A percentile compares a stretch with the other conserved stretches of the same genome.
phyloP scores from a whole-genome alignment of 1,140 invertebrate species.

The Microplitis demolitor region DNA sequence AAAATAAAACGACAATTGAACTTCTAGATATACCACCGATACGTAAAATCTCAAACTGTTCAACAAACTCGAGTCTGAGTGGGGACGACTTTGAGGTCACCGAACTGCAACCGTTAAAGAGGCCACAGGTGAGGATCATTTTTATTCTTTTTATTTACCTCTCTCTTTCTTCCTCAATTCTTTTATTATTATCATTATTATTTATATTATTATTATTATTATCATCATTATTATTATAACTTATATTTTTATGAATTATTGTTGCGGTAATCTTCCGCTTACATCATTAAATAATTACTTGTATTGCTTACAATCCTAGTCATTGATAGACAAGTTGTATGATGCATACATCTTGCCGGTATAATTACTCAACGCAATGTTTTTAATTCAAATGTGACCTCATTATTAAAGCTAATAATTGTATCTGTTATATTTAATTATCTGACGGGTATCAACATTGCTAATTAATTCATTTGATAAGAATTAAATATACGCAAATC shows the following conservation, averaged over 20 bases:
- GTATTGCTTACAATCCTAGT: neutral
- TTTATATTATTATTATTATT: neutral
- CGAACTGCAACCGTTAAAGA: conserved; percentile 50
- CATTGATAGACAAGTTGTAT: neutral
- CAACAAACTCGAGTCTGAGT: conserved; percentile 68
- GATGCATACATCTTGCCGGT: neutral
- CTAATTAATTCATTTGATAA: too few relatives aligned
- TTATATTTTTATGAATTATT: neutral
- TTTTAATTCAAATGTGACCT: neutral
- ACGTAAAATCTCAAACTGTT: conserved; percentile 70
- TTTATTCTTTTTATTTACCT: neutral
- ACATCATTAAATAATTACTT: neutral
- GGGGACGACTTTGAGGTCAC: conserved; percentile 70
- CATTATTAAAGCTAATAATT: neutral
- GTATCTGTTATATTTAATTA: neutral
- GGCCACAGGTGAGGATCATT: conserved; percentile 53
- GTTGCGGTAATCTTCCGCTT: neutral
- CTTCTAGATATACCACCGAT: conserved; percentile 63
- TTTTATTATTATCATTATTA: too few relatives aligned
- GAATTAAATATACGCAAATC: too few relatives aligned
- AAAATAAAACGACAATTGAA: conserved; percentile 55
- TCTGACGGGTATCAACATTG: too few relatives aligned
- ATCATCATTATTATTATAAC: too few relatives aligned
- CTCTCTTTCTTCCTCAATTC: too few relatives aligned
- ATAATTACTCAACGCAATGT: neutral